Evolutionary conservation across 1,140 invertebrate species (phyloP).

Genomic region (Choristoneura fumiferana): DNA sequence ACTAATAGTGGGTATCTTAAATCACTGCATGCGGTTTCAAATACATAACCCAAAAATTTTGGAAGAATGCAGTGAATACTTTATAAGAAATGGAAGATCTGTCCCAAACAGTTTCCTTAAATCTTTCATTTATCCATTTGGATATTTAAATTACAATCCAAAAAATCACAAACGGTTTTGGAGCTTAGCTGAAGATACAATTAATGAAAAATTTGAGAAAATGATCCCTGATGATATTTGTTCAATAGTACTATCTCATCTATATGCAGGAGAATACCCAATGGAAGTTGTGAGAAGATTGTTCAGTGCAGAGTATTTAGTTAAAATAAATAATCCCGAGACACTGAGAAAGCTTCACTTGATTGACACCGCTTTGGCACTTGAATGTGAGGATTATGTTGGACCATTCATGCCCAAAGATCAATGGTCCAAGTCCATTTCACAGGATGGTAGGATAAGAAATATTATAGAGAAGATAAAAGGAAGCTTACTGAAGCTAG

Average conservation of each 20-base stretch:
- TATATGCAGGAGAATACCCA: constrained; percentile 83
- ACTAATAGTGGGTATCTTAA: constrained; percentile 81
- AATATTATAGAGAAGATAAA: constrained; percentile 76
- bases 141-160: constrained; percentile 81
- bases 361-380: constrained; percentile 82
- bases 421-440: constrained; percentile 66
- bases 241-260: constrained; percentile 82
- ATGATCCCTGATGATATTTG: constrained; percentile 80
- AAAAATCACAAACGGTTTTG: constrained; percentile 80
- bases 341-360: constrained; percentile 78
- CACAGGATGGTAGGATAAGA: constrained; percentile 78
- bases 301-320: constrained; percentile 82
- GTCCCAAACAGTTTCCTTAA: constrained; percentile 79
- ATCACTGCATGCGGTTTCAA: constrained; percentile 81
- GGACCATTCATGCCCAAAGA: constrained; percentile 81
- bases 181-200: constrained; percentile 77
- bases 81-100: constrained; percentile 74
- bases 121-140: constrained; percentile 81
- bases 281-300: constrained; percentile 81
- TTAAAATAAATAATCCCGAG: constrained; percentile 76
- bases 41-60: constrained; percentile 80
- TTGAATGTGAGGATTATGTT: constrained; percentile 81
- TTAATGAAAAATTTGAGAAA: constrained; percentile 80
- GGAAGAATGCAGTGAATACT: constrained; percentile 79
- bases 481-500: constrained; percentile 59